Base-by-base conservation (phyloP, 2,113 vertebrate species). In the Zeus faber region DNA sequence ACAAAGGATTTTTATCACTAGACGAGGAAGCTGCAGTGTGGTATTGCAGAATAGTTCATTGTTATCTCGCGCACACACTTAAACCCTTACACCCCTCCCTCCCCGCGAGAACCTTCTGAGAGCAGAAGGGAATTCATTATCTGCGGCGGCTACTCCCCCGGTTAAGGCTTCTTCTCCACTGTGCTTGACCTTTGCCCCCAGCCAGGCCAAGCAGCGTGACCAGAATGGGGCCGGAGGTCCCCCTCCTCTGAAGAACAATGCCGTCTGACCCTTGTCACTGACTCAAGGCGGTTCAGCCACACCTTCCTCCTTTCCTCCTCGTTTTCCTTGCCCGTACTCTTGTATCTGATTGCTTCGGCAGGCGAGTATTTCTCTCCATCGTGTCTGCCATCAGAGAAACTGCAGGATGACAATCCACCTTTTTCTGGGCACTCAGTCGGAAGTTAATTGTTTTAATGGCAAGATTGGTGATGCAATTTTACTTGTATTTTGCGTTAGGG, bases 1-100 rank as follows among this genome's bases (percentile, higher is more conserved):
- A 74, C 91, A 89, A 94, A 21, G 93, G 91, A 88, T 97, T 98
- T 99, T 95, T 98, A 98, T 95, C 88, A 89, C 93, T 93, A 91
- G 92, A 77, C 55, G 20, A 74, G 71, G 72, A n/a, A 95, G 92
- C 93, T 91, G 95, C 82, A 82, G 94, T 88, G 89, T 90, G 67
- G 89, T 91, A 91, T 89, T 76, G 91, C 89, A 62, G 51, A 91
- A 79, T 70, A 74, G 69, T 87, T 49, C 87, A 48, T 49, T 43
- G 17, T 89, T 88, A 87, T 73, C 92, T 65, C 65, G 78, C 65
- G 18, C 41, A 44, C 41, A 44, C 41, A 20, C 24, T 27, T 23
- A 20, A 20, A n/a, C 48, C 25, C 53, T 23, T 60, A 18, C 51
- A 13, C 57, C 24, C 4, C 23, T 24, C 49, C 33, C 40, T 49